Evolutionary conservation across 2,113 vertebrate species (phyloP), one percentile per base, ranked within the genome.

Genomic region (Hydropotes inermis): DNA sequence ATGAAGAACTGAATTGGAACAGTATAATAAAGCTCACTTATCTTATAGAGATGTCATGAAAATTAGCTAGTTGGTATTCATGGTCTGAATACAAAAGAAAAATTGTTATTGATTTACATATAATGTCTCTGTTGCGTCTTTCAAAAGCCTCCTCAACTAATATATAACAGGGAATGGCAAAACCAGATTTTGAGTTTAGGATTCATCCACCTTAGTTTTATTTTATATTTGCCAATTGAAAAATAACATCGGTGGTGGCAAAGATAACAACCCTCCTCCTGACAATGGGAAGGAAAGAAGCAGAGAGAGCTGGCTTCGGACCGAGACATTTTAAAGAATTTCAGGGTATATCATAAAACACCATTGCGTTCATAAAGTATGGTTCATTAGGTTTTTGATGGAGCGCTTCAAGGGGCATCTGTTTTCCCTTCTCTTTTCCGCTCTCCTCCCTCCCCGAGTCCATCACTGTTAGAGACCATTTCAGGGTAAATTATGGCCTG

Each of bases 21-120:
- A 93, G 95, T 83, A 81, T 96, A 90, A 92, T 95, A 94, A 97
- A 97, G 87, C 54, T 97, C 86, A 97, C 94, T 97, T 95, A 95
- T 95, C 95, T 97, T 92, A 93, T 81, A 79, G 61, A 61, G 64
- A 96, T 79, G 79, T 61, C 96, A 93, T 87, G 94, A 98, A 97
- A 98, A 97, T 97, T 78, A 97, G 91, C 94, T 94, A 94, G 91
- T 95, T 79, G 36, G 74, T 97, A 97, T 95, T 97, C 96, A 94
- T 43, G 93, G 96, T 76, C 86, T 87, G 95, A 95, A 84, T 39
- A 91, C 55, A 94, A 95, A 97, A 95, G 54, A 97, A 90, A 97
- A 97, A 84, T 70, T 95, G 87, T 67, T 97, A 92, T 95, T 96
- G 98, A 95, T 98, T 97, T 97, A 97, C 43, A 70, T 95, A 82